Conservation (phyloP, 2,797 vertebrate species). For the Momotus momota region DNA sequence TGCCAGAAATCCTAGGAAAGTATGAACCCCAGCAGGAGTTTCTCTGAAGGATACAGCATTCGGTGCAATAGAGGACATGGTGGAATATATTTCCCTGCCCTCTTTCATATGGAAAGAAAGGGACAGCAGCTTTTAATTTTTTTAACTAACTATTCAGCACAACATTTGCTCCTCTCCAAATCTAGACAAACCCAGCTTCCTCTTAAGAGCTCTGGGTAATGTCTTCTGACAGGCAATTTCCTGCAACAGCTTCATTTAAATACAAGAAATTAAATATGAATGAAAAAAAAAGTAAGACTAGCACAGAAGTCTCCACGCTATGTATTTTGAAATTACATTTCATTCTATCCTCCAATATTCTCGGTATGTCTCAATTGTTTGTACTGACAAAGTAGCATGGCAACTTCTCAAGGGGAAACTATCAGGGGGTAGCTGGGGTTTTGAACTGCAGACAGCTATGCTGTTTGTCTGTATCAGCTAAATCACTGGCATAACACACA, state of each 20-base stretch:
- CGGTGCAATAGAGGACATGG: rapidly evolving
- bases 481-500: background rate
- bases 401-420: background rate
- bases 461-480: background rate
- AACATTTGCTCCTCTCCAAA: background rate
- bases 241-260: background rate
- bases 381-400: background rate
- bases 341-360: background rate
- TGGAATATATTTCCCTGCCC: background rate
- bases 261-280: background rate
- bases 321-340: background rate
- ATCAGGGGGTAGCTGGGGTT: background rate
- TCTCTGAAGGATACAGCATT: background rate
- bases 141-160: background rate
- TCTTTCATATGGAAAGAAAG: background rate
- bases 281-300: background rate
- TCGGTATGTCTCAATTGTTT: background rate
- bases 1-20: background rate
- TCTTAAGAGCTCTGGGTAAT: background rate
- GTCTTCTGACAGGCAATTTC: background rate
- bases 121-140: background rate
- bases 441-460: background rate
- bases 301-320: background rate
- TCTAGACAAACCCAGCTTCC: background rate
- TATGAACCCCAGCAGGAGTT: background rate